Conservation (phyloP, 2,797 vertebrate genomes). For the Luscinia luscinia region DNA sequence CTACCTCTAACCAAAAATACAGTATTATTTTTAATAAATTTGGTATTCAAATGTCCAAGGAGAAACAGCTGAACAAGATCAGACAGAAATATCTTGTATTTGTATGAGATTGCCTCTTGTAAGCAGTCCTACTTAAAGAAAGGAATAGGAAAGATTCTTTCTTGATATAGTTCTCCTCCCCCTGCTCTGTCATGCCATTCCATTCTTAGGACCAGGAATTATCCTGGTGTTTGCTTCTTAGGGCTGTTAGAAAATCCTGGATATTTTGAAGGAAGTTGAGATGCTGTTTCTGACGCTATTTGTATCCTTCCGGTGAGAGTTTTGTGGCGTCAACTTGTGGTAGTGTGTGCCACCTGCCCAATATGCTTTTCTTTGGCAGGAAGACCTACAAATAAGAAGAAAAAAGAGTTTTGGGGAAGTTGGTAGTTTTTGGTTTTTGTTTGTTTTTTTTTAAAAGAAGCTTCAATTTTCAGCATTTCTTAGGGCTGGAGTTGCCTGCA, state of each 20-base stretch:
- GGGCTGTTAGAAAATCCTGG: not conserved
- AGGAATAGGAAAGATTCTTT: not conserved
- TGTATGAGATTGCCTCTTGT: not conserved
- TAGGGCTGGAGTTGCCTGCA: not conserved
- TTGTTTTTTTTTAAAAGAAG: not conserved
- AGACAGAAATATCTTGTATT: not conserved
- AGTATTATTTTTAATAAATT: not conserved
- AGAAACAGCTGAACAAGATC: not conserved
- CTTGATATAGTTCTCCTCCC: not conserved
- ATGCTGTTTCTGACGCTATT: slow-evolving; percentile 8
- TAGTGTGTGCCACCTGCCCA: slow-evolving; percentile 19
- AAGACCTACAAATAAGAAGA: not conserved
- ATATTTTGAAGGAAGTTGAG: not conserved
- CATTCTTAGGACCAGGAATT: not conserved
- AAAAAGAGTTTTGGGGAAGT: not conserved
- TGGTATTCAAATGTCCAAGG: not conserved
- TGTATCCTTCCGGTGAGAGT: not conserved
- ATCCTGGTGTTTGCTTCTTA: not conserved
- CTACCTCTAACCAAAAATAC: not conserved
- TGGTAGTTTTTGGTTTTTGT: not conserved
- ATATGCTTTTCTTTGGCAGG: not conserved
- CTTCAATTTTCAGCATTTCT: not conserved
- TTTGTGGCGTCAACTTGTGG: not conserved
- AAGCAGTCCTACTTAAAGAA: not conserved
- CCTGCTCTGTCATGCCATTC: not conserved